Base-by-base conservation (phyloP, 2,888 invertebrate genomes). In the Argyresthia goedartella region DNA sequence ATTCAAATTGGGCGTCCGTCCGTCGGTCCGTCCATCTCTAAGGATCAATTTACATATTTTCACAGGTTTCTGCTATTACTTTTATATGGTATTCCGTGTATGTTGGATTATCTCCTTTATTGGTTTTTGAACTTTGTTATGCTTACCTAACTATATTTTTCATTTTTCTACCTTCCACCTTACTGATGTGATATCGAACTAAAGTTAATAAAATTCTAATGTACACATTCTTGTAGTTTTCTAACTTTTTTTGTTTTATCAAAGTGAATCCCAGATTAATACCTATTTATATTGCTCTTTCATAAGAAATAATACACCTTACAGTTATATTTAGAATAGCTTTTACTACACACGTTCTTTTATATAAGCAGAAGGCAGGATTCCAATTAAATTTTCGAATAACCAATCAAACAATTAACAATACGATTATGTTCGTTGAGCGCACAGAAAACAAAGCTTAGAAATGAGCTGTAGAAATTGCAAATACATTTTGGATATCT, bases 31-130 rank as follows among this genome's bases (percentile, higher is more conserved):
- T 50, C 69, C 80, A 81, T 82, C 85, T 86, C 85, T 67, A 71
- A 82, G 85, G 84, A 81, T 81, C 85, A 81, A 86, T 86, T 85
- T 86, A 80, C 85, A 86, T 86, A 85, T 84, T 81, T 82, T 82
- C 81, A 77, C 81, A 81, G 82, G 84, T 82, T 81, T 78, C 78
- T 71, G 66, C 74, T 73, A 73, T 77, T 74, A 76, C 73, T 69
- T 73, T 76, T 74, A 72, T 52, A 74, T 71, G 71, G 65, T 71
- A 72, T 62, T 65, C 65, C 69, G 49, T 53, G 55, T 36, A 13
- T 44, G 15, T 7, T n/a, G 13, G 6, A 16, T 15, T 44, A 9
- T n/a, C 42, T 10, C 10, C 13, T n/a, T 43, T 43, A 44, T 15
- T 15, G 1, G 14, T 44, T 44, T 16, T 11, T 39, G 10, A 39